These are phyloP conservation scores for Lochmaea capreae DNA, from an alignment of 2,888 invertebrate genomes.

Conservation along the genomic window DNA sequence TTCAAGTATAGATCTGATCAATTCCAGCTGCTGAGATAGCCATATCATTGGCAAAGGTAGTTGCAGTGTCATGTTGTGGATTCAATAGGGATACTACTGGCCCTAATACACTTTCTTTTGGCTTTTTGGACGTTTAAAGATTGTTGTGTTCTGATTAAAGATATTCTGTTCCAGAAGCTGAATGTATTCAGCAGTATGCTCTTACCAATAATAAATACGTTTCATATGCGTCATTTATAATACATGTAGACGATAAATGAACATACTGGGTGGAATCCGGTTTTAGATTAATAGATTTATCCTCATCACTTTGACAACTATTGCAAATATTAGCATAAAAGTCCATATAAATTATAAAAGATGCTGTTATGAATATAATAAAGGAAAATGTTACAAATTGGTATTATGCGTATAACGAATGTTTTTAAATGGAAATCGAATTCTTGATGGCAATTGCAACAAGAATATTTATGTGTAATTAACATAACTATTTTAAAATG, in stretches of 20 bases:
- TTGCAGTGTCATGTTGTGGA: no score
- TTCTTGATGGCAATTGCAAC: constrained; percentile 42
- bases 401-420: constrained; percentile 35
- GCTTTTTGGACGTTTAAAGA: no score
- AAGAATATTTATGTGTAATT: constrained; percentile 47
- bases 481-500: constrained; percentile 45
- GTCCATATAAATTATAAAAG: constrained; percentile 43
- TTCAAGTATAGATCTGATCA: no score
- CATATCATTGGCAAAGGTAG: no score
- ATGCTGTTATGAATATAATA: constrained; percentile 46
- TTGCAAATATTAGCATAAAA: constrained; percentile 26
- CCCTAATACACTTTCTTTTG: no score
- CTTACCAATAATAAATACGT: background rate
- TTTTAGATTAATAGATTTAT: background rate
- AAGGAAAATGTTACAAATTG: constrained; percentile 42
- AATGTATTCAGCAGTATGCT: no score
- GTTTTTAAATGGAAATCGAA: constrained; percentile 37
- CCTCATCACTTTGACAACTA: constrained; percentile 6
- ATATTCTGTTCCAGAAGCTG: no score
- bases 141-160: no score
- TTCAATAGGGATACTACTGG: no score
- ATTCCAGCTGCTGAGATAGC: no score
- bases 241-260: no score
- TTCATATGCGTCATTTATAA: background rate
- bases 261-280: background rate